Base-by-base conservation (phyloP, 2,888 invertebrate genomes). In the Sipha maydis region DNA sequence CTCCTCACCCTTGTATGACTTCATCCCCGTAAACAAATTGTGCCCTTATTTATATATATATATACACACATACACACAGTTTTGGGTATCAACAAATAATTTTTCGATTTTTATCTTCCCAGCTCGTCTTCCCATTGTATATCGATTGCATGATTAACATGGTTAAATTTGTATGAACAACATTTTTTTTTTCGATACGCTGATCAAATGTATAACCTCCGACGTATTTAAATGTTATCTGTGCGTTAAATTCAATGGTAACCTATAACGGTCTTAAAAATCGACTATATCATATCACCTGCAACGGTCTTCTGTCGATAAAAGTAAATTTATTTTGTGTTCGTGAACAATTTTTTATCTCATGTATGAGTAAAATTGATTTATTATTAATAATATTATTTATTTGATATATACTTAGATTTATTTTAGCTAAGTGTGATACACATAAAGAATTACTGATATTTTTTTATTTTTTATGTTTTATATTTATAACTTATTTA, bases 21-120 rank as follows among this genome's bases (percentile, higher is more conserved):
- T 86, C 73, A 88, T 88, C 80, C 80, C 75, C 82, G 75, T 88
- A 85, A 85, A 85, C 77, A 78, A 85, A 85, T 84, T 34, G 69
- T 19, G 54, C 48, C 77, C 21, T 31, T 28, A 77, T 77, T 1
- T 41, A 31, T 67, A 41, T 48, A 48, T 48, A 48, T 48, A 48
- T 14, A 21, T n/a, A 84, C n/a, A 61, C 41, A n/a, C 8, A 41
- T 17, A 56, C 41, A 41, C 8, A 67, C 34, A 56, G 77, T 28
- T 77, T 25, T 76, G 28, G 41, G 25, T 61, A 83, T 73, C 7
- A 41, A 84, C 28, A 67, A 41, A 84, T 67, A 38, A 25, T 67
- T 84, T 82, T 84, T 41, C 41, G 75, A 76, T 84, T 84, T 83
- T 76, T 76, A 84, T 84, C 75, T 84, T 84, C 75, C 84, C 38